Percentiles rank a stretch among this genome's conserved stretches.
Conservation (phyloP, 2,113 vertebrate genomes). For the Austrofundulus limnaeus region DNA sequence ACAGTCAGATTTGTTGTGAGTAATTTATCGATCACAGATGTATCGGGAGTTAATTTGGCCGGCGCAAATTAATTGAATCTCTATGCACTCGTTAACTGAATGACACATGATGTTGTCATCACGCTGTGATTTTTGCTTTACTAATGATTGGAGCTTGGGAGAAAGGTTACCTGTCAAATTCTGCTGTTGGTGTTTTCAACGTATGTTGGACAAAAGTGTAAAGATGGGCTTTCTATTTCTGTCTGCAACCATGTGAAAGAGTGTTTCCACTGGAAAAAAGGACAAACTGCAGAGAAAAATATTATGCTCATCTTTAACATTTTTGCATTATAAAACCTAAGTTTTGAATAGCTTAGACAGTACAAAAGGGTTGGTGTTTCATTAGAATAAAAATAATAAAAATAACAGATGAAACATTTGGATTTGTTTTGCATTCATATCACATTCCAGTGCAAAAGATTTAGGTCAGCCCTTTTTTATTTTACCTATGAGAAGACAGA, state of each 20-base stretch:
- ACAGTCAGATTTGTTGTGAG: slow-evolving; percentile 16
- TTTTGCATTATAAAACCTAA: too few species aligned
- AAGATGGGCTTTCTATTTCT: background rate
- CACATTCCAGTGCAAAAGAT: too few species aligned
- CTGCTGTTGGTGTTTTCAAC: background rate
- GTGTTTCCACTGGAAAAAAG: too few species aligned
- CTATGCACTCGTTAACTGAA: slow-evolving; percentile 17
- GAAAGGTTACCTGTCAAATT: slow-evolving; percentile 17
- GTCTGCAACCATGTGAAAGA: too few species aligned
- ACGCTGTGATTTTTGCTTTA: slow-evolving; percentile 32
- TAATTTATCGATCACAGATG: slow-evolving; percentile 16
- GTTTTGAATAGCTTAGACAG: too few species aligned
- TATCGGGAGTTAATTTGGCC: slow-evolving; percentile 28
- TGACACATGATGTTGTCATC: slow-evolving; percentile 37
- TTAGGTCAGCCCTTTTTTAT: too few species aligned
- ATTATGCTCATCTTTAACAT: too few species aligned
- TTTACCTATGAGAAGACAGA: too few species aligned
- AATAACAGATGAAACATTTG: background rate
- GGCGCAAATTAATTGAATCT: background rate
- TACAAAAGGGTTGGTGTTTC: too few species aligned
- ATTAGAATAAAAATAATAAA: too few species aligned
- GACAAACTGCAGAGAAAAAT: too few species aligned
- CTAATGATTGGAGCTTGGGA: slow-evolving; percentile 22
- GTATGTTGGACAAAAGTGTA: background rate
- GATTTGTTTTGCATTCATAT: background rate